phyloP scores from a whole-genome alignment of 2,797 vertebrate genomes.

The Muraenolepis orangiensis region DNA sequence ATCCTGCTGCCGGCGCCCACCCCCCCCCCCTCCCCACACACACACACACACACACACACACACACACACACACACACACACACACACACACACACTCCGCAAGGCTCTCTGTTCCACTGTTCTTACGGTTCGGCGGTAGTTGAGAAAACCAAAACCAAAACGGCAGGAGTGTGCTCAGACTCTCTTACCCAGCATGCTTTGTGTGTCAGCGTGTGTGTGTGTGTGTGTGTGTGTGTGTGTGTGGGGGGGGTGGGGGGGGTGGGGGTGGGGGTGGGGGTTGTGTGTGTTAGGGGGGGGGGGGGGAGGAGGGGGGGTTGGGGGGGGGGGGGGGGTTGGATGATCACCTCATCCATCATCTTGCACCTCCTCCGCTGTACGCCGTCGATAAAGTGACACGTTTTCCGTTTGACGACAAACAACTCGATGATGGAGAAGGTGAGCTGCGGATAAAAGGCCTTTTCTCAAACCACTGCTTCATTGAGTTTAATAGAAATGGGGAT shows the following conservation, averaged over 20 bases:
- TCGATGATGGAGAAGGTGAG: background rate
- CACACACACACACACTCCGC: too few species aligned
- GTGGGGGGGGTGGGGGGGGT: background rate
- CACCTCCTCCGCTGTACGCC: background rate
- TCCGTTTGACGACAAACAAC: slow-evolving; percentile 1
- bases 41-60: too few species aligned
- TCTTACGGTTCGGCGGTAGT: slow-evolving; percentile 58
- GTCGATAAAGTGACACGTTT: background rate
- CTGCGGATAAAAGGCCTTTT: background rate
- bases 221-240: too few species aligned
- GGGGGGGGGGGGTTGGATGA: slow-evolving; percentile 1
- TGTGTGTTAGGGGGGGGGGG: too few species aligned
- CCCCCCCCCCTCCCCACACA: too few species aligned
- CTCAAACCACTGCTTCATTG: slow-evolving; percentile 25
- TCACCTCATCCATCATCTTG: slow-evolving; percentile 42
- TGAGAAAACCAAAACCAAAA: slow-evolving; percentile 78
- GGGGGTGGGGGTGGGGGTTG: background rate
- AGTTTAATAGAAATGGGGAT: slow-evolving; percentile 26
- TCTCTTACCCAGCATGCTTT: background rate
- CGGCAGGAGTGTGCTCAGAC: slow-evolving; percentile 41
- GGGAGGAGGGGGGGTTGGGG: background rate
- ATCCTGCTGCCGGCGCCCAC: too few species aligned
- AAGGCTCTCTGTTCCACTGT: too few species aligned
- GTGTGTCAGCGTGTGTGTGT: too few species aligned
- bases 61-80: too few species aligned